These are phyloP conservation scores for Phoxinus phoxinus DNA, from an alignment of 2,113 vertebrate genomes.

Conservation along the genomic window DNA sequence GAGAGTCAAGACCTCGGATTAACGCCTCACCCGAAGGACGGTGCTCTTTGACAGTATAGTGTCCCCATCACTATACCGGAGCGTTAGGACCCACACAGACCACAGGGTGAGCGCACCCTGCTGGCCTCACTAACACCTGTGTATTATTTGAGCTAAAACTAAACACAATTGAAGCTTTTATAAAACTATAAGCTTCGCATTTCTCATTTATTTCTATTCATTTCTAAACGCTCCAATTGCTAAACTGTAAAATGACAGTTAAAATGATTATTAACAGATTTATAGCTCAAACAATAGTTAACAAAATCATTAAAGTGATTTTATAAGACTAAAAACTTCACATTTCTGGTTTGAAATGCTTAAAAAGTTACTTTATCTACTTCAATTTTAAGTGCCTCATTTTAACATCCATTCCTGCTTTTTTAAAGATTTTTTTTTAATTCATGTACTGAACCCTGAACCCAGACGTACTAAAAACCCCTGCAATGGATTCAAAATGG, in stretches of 20 bases:
- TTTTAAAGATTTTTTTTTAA: too few relatives aligned
- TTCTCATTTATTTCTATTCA: not conserved
- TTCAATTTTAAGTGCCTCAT: not conserved
- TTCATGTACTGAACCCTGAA: too few relatives aligned
- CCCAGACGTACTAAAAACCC: not conserved
- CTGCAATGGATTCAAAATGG: not conserved
- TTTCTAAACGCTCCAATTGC: not conserved
- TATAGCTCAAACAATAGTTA: not conserved
- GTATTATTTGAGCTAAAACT: too few relatives aligned
- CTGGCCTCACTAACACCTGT: too few relatives aligned
- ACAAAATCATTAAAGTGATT: not conserved
- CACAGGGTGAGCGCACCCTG: too few relatives aligned
- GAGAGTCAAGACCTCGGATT: too few relatives aligned
- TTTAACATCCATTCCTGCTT: not conserved
- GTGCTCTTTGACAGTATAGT: too few relatives aligned
- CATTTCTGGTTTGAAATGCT: not conserved
- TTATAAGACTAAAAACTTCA: not conserved
- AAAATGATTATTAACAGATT: not conserved
- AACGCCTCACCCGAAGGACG: too few relatives aligned
- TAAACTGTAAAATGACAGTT: not conserved
- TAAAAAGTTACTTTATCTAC: not conserved
- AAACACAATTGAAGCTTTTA: too few relatives aligned
- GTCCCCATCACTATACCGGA: too few relatives aligned
- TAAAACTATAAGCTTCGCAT: not conserved
- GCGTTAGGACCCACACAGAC: too few relatives aligned